Conservation (phyloP, 92 coral and sea anemone species). For the Chrysogorgia sp. region DNA sequence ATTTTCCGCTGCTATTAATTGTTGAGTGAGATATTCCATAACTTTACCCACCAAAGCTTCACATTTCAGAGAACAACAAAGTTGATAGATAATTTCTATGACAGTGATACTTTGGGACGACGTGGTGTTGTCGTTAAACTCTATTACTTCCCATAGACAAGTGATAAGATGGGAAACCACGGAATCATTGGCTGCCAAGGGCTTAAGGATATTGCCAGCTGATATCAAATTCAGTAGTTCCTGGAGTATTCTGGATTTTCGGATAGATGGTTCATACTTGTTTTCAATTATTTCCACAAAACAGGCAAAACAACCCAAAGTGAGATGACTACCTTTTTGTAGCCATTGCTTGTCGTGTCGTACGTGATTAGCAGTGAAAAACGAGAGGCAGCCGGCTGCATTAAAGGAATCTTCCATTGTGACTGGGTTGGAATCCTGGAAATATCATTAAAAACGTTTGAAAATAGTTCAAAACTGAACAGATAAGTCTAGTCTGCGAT, state of each 20-base stretch:
- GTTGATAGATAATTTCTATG: constrained; percentile 64
- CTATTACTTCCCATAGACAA: constrained; percentile 64
- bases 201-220: constrained; percentile 54
- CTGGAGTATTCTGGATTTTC: constrained; percentile 77
- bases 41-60: constrained; percentile 75
- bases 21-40: constrained; percentile 61
- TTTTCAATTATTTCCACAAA: constrained; percentile 81
- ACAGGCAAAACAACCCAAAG: constrained; percentile 86
- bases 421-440: neutral
- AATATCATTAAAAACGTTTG: neutral
- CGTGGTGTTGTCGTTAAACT: constrained; percentile 62
- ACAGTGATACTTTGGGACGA: constrained; percentile 44
- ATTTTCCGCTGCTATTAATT: constrained; percentile 62
- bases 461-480: neutral
- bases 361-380: constrained; percentile 80
- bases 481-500: too few relatives aligned
- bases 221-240: constrained; percentile 72
- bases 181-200: constrained; percentile 54
- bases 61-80: constrained; percentile 63
- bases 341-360: constrained; percentile 81
- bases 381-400: constrained; percentile 55
- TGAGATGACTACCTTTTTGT: constrained; percentile 60
- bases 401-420: neutral
- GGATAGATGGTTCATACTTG: constrained; percentile 60
- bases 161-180: constrained; percentile 68